These are phyloP conservation scores for Ridgeia piscesae DNA, from an alignment of 1,140 invertebrate genomes.

Conservation along the genomic window DNA sequence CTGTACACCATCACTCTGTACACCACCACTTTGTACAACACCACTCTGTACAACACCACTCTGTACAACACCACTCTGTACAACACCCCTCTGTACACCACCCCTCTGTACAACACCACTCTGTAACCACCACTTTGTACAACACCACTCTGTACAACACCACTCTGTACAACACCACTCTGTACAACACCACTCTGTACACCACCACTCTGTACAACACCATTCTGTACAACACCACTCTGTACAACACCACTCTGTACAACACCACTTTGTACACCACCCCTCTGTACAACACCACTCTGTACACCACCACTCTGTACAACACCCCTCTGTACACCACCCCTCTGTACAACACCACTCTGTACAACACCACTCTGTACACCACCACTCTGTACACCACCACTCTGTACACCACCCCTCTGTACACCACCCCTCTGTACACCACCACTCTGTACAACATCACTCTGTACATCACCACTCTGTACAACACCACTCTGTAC, in stretches of 20 bases:
- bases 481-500: background rate
- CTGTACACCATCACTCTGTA: background rate
- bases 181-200: background rate
- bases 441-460: background rate
- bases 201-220: background rate
- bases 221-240: background rate
- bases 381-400: background rate
- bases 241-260: background rate
- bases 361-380: background rate
- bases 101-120: background rate
- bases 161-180: background rate
- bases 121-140: background rate
- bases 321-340: background rate
- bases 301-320: background rate
- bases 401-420: background rate
- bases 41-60: background rate
- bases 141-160: background rate
- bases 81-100: background rate
- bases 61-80: background rate
- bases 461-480: background rate
- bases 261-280: background rate
- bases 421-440: too few relatives aligned
- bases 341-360: background rate
- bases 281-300: too few relatives aligned
- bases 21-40: background rate